These are phyloP conservation scores for Takifugu flavidus DNA, from an alignment of 2,113 vertebrate genomes.

Conservation along the genomic window DNA sequence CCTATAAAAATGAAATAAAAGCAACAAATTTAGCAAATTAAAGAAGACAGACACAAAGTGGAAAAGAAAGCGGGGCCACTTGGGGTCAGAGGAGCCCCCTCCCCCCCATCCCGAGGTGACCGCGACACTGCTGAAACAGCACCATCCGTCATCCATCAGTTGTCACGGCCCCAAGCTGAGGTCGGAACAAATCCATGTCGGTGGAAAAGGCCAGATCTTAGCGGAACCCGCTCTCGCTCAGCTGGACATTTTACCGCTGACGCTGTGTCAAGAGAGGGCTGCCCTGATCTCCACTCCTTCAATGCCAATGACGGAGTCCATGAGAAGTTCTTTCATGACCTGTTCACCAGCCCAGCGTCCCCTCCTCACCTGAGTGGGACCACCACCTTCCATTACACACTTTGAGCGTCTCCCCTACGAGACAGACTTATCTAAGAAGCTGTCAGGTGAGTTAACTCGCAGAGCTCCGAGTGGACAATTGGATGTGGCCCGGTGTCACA, in stretches of 20 bases:
- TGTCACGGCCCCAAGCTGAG: constrained; percentile 69
- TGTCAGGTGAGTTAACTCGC: constrained; percentile 72
- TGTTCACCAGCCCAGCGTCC: constrained; percentile 40
- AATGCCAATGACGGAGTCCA: constrained; percentile 57
- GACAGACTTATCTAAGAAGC: constrained; percentile 69
- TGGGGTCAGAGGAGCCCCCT: constrained; percentile 58
- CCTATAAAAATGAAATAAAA: not conserved
- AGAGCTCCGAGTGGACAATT: constrained; percentile 62
- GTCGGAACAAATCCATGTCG: constrained; percentile 71
- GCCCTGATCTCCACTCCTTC: constrained; percentile 55
- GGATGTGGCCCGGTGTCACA: constrained; percentile 67
- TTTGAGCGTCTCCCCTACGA: constrained; percentile 64
- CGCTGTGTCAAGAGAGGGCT: constrained; percentile 65
- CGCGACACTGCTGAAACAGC: constrained; percentile 61
- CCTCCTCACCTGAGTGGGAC: constrained; percentile 71
- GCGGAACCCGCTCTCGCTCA: constrained; percentile 60
- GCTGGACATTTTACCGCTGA: constrained; percentile 66
- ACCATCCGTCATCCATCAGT: constrained; percentile 76
- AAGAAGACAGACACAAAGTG: constrained; percentile 31
- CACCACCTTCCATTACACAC: constrained; percentile 60
- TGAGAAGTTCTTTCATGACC: constrained; percentile 62
- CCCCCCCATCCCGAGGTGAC: constrained; percentile 31
- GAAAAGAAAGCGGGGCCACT: constrained; percentile 44
- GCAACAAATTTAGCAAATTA: not conserved
- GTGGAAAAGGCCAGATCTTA: constrained; percentile 68